Conservation (phyloP, 2,113 vertebrate species). For the Ellobius talpinus region DNA sequence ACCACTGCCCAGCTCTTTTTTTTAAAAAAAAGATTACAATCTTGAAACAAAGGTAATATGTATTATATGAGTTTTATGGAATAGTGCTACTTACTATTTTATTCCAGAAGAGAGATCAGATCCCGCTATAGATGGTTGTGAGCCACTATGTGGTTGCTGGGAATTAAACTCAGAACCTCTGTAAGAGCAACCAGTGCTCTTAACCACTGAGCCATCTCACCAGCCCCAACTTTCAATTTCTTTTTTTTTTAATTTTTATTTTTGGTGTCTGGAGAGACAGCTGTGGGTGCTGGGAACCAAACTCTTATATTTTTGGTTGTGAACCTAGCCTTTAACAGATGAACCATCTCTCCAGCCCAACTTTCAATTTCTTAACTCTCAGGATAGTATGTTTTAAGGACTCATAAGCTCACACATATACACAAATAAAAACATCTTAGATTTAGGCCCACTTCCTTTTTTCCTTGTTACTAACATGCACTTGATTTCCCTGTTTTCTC, state of each 20-base stretch:
- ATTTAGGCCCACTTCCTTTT: background rate
- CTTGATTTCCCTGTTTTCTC: background rate
- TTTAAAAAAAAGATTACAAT: background rate
- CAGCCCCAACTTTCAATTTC: background rate
- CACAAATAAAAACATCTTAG: background rate
- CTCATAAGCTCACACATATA: background rate
- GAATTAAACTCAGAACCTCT: background rate
- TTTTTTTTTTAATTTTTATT: too few species aligned
- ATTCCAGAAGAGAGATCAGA: background rate
- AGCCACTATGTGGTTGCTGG: background rate
- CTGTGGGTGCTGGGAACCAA: too few species aligned
- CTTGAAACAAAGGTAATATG: conserved; percentile 3
- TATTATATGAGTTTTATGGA: background rate
- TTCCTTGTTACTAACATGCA: background rate
- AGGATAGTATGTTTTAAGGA: background rate
- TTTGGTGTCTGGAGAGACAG: too few species aligned
- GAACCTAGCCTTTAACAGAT: too few species aligned
- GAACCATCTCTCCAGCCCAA: too few species aligned
- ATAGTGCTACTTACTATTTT: background rate
- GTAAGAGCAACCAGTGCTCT: background rate
- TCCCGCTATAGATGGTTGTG: background rate
- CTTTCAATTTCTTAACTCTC: background rate
- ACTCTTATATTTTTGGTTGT: too few species aligned
- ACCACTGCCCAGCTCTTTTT: background rate
- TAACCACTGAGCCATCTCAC: background rate